phyloP scores from a whole-genome alignment of 37 sponge, comb jelly and placozoan species.

The Bolinopsis microptera region DNA sequence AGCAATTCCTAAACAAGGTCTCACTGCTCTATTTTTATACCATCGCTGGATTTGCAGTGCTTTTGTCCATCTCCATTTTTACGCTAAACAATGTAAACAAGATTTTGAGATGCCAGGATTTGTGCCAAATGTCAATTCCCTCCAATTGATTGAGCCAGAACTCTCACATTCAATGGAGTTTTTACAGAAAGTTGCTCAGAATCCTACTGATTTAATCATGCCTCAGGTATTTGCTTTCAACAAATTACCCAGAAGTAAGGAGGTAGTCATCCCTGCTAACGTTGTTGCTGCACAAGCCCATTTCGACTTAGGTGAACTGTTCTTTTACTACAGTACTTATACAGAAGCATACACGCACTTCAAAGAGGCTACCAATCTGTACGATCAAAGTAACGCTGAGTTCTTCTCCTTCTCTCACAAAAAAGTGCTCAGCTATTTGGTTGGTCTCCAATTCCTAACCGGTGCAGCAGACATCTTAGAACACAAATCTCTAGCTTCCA shows the following conservation, averaged over 20 bases:
- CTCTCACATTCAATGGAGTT: conserved; percentile 48
- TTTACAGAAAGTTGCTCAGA: conserved; percentile 5
- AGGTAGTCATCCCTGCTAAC: neutral
- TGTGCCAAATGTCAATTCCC: conserved; percentile 23
- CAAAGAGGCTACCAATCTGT: neutral
- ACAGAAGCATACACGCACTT: conserved; percentile 17
- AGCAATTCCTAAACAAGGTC: neutral
- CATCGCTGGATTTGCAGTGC: conserved; percentile 48
- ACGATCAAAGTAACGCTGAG: neutral
- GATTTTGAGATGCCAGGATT: conserved; percentile 54
- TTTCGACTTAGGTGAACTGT: conserved; percentile 33
- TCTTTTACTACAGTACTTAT: conserved; percentile 21
- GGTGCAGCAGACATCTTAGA: conserved; percentile 10
- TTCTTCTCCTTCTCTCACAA: neutral
- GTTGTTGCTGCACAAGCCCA: conserved; percentile 33
- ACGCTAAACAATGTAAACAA: neutral
- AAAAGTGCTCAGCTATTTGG: neutral
- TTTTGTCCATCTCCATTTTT: conserved; percentile 43
- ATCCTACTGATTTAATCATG: neutral
- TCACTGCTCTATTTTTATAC: conserved; percentile 35
- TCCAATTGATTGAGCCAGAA: conserved; percentile 49
- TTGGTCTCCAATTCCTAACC: conserved; percentile 40
- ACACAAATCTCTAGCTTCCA: neutral
- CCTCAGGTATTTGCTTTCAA: neutral
- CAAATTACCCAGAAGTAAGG: neutral